Base-by-base conservation (phyloP, 2,113 vertebrate species). In the Pedetes capensis region DNA sequence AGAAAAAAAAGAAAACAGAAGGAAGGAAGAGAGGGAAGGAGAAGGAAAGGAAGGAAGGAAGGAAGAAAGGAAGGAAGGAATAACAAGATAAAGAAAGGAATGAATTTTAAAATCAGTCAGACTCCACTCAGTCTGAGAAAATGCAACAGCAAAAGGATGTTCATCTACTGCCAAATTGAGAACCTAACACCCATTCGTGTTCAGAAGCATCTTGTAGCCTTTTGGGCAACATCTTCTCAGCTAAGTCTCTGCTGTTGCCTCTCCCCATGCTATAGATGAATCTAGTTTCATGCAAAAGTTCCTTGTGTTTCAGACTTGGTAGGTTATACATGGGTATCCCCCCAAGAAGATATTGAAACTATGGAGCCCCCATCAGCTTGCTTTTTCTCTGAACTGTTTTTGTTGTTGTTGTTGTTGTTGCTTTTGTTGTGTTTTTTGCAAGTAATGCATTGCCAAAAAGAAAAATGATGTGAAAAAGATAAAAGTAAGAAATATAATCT, bases 1-100 rank as follows among this genome's bases (percentile, higher is more conserved):
- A 76, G 3, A 93, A 55, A 23, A 88, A 57, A 37, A 66, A 55
- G 11, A 37, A 55, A 53, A 7, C n/a, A 49, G 3, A 68, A 53
- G 42, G 22, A 6, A 75, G 22, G 79, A 7, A 32, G 44, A 18
- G n/a, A 55, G 11, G 29, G 66, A 75, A 71, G 27, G 59, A 49
- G 3, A 68, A 53, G 42, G 22, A 6, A 75, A 17, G 79, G 9
- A 32, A 51, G 22, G n/a, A 55, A 11, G 29, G 66, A 75, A 71
- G 27, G 59, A 85, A 68, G 16, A 81, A 63, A 55, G 76, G 2
- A 93, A 32, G 16, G 75, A 61, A 34, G 22, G 20, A 66, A 8
- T 92, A 88, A 91, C 57, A n/a, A 95, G n/a, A n/a, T n/a, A n/a
- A n/a, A n/a, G n/a, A 32, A 16, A 55, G 49, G 72, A 87, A 84